A percentile compares a stretch with the other conserved stretches of the same genome.
Evolutionary conservation across 2,888 invertebrate genomes (phyloP).

Genomic region (Lochmaea crataegi): DNA sequence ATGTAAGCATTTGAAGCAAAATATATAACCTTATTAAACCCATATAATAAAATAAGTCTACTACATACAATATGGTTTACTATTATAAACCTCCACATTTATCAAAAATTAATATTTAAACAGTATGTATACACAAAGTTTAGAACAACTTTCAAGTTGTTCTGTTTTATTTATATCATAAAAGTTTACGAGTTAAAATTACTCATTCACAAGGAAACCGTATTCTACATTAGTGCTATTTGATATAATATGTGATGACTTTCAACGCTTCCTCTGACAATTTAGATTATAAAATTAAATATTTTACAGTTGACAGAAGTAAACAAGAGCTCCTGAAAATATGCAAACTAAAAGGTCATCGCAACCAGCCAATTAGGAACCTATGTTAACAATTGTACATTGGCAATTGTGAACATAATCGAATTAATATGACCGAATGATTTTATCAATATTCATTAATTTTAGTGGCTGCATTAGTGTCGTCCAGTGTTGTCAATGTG

Average conservation of each 20-base stretch:
- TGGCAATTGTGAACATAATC: too few species aligned
- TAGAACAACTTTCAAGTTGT: background rate
- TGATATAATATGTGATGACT: conserved; percentile 1
- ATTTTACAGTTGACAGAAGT: too few species aligned
- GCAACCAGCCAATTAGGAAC: too few species aligned
- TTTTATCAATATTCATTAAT: too few species aligned
- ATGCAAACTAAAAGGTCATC: too few species aligned
- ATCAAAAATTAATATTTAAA: conserved; percentile 7
- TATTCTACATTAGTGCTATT: conserved; percentile 6
- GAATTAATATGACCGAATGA: too few species aligned
- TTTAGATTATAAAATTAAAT: background rate
- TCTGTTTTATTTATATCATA: conserved; percentile 3
- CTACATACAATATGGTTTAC: background rate
- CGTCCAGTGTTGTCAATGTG: too few species aligned
- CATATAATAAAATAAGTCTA: background rate
- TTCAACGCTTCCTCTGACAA: background rate
- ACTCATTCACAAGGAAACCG: background rate
- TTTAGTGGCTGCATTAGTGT: too few species aligned
- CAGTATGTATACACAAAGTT: background rate
- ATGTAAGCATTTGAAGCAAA: too few species aligned
- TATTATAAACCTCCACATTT: background rate
- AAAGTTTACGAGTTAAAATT: conserved; percentile 3
- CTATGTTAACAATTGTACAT: too few species aligned
- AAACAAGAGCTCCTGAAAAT: too few species aligned
- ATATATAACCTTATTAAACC: background rate